Base-by-base conservation (phyloP, 1,140 invertebrate genomes). In the Tribolium castaneum region DNA sequence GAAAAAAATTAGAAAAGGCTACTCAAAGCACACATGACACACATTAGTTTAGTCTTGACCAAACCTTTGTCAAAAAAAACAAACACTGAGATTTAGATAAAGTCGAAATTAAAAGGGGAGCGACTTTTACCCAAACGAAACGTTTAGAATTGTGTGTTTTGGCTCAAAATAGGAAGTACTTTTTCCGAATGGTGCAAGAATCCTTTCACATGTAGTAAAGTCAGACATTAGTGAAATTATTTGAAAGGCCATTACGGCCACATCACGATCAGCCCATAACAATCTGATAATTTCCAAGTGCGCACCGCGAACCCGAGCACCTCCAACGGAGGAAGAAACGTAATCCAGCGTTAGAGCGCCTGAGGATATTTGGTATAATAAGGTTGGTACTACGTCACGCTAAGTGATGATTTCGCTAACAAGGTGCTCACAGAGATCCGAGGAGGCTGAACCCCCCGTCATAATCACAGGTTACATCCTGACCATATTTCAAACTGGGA, bases 331-430 rank as follows among this genome's bases (percentile, higher is more conserved):
- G 54, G 54, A 59, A 59, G 54, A 59, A 59, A 59, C 54, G 54
- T 59, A 59, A 66, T 35, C 59, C 59, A 66, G 59, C 59, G 59
- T 66, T 22, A 35, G 70, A 13, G 1, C 3, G 70, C 76, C 76
- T 54, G n/a, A n/a, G 76, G 70, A 73, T 72, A 78, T 78, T 72
- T 35, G 76, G 45, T 73, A 73, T 78, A 78, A 78, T 78, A 78
- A 73, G 62, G 76, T 71, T 77, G 75, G 75, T 77, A 77, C 59
- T 25, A 30, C 76, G 62, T 77, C 75, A 70, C 70, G 76, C 50
- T 56, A 78, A 78, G 70, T 78, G 76, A 78, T 78, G 76, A 78
- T 78, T 78, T 78, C 70, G 76, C 76, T 78, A 78, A 78, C 76
- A 78, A 78, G 76, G 76, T 78, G 76, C 76, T 73, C 76, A 73